Conservation (phyloP, 2,797 vertebrate species). For the Paramormyrops hopkinsi region DNA sequence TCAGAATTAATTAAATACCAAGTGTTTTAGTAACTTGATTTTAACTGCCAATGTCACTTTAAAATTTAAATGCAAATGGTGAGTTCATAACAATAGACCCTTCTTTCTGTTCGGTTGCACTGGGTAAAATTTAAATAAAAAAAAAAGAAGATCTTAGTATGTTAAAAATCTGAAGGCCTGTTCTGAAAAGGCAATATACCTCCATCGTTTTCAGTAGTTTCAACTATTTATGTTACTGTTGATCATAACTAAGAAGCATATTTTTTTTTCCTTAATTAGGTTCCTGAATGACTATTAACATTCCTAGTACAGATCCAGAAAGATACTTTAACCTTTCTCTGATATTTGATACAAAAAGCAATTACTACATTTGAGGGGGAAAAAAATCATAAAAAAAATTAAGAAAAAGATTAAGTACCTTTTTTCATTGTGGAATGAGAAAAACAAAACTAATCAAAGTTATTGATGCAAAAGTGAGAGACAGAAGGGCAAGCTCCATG, state of each 20-base stretch:
- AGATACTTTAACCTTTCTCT: not conserved
- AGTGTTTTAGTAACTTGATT: not conserved
- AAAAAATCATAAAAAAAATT: not conserved
- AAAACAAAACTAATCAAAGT: not conserved
- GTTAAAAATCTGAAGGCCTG: not conserved
- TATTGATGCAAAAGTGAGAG: not conserved
- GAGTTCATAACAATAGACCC: not conserved
- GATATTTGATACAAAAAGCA: not conserved
- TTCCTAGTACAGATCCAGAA: not conserved
- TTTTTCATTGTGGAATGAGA: not conserved
- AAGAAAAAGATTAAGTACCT: not conserved
- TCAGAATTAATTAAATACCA: not conserved
- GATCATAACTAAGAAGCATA: not conserved
- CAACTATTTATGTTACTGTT: not conserved
- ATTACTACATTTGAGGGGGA: not conserved
- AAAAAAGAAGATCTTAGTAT: not conserved
- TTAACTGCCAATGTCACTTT: slow-evolving; percentile 1
- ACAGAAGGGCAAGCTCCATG: not conserved
- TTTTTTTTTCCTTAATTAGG: not conserved
- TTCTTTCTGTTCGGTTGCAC: not conserved
- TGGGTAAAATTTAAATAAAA: not conserved
- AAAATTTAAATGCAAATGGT: slow-evolving; percentile 10
- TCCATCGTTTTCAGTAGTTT: not conserved
- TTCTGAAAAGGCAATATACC: not conserved
- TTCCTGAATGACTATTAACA: not conserved